Base-by-base conservation (phyloP, 2,797 vertebrate species). In the Lagodon rhomboides region DNA sequence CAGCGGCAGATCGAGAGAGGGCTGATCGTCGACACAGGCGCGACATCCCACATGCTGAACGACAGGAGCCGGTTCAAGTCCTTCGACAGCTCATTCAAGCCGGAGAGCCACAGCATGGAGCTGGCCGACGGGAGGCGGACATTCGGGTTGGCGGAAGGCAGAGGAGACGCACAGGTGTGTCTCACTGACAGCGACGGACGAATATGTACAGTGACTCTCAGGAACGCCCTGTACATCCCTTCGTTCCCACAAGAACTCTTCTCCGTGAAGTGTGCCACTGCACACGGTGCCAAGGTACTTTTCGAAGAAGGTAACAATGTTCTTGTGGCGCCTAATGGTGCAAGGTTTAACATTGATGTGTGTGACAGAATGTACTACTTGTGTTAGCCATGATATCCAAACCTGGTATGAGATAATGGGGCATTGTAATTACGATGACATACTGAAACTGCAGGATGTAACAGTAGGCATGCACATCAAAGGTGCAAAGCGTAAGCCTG, bases 401-500 rank as follows among this genome's bases (percentile, higher is more conserved):
- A 67, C 50, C 0, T 67, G 50, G 54, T 13, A 56, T 30, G 54
- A 56, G 3, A 5, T 56, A 3, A 56, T 56, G 54, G 54, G 54
- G 16, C 64, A 67, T 2, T 51, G 46, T 7, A 67, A 67, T 11
- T 67, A 67, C 23, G 64, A n/a, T n/a, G 64, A 67, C 5, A 22
- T 67, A 13, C 6, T 51, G 50, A 67, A 67, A 17, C 20, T 67
- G 20, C 64, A 67, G 47, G 47, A 51, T 53, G 63, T 50, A 49
- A 25, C 46, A 18, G 16, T 18, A 50, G 23, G 63, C 18, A 50
- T 50, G 63, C 23, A 27, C 23, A 65, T 65, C 11, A 65, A 66
- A 20, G 47, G 25, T 18, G 11, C 54, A 22, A 53, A 56, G 8
- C 25, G 25, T 56, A 56, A 8, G 25, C 54, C 25, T 56, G 54